Evolutionary conservation across 2,797 vertebrate species (phyloP).

Genomic region (Otolemur crassicaudatus): DNA sequence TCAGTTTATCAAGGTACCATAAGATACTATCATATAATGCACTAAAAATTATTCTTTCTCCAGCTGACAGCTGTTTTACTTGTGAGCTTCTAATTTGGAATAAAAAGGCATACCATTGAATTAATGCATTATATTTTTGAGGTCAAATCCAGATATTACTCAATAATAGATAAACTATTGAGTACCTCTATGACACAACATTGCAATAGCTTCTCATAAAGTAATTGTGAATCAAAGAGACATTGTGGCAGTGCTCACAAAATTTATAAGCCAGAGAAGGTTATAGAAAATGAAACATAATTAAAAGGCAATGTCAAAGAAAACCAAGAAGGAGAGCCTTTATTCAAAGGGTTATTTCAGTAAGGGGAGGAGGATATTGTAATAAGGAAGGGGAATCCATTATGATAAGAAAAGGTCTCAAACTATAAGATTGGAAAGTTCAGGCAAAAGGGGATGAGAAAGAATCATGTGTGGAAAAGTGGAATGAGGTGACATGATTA

Average conservation of each 20-base stretch:
- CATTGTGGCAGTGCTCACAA: not conserved
- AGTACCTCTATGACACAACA: not conserved
- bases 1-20: not conserved
- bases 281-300: not conserved
- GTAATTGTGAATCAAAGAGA: not conserved
- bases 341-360: not conserved
- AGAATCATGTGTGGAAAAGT: not conserved
- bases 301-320: not conserved
- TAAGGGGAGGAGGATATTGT: not conserved
- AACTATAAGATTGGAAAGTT: not conserved
- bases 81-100: not conserved
- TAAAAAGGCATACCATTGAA: not conserved
- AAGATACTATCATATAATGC: not conserved
- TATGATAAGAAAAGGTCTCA: accelerated
- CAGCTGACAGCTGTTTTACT: not conserved
- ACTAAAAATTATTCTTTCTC: conserved; percentile 17
- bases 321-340: not conserved
- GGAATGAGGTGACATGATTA: not conserved
- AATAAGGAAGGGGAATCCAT: no score
- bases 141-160: not conserved
- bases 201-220: not conserved
- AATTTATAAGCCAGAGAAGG: not conserved
- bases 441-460: not conserved
- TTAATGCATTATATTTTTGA: not conserved
- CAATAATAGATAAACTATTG: not conserved